phyloP scores from a whole-genome alignment of 2,113 vertebrate genomes.

The Tinamus guttatus region DNA sequence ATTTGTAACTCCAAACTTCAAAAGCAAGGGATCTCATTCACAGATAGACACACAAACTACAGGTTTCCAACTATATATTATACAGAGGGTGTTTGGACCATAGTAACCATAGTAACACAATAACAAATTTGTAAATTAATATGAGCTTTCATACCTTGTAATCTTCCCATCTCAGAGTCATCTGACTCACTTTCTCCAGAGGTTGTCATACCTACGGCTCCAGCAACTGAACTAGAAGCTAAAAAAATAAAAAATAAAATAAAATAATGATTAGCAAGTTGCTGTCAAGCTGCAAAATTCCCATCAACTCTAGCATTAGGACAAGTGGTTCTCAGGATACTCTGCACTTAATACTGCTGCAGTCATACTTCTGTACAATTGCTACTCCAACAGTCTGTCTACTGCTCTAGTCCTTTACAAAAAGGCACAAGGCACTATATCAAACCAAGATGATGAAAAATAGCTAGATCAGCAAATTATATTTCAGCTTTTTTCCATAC shows the following conservation, averaged over 20 bases:
- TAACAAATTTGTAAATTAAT: not conserved
- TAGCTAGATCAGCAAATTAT: not conserved
- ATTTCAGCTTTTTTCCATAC: not conserved
- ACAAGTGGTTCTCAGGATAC: not conserved
- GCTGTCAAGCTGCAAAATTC: not conserved
- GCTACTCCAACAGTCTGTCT: not conserved
- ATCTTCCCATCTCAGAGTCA: slow-evolving; percentile 99
- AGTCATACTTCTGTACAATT: not conserved
- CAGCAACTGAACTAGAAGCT: slow-evolving; percentile 98
- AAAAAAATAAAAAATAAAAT: not conserved
- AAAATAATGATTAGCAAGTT: not conserved
- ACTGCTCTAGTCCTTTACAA: not conserved
- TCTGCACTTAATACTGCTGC: not conserved
- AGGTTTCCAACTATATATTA: not conserved
- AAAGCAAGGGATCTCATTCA: not conserved
- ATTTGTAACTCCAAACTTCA: not conserved
- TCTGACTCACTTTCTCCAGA: slow-evolving; percentile 99
- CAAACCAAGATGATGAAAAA: not conserved
- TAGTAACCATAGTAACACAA: not conserved
- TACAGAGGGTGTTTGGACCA: not conserved
- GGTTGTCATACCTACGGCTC: slow-evolving; percentile 98
- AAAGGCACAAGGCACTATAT: not conserved
- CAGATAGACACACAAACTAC: not conserved
- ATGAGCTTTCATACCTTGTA: slow-evolving; percentile 88
- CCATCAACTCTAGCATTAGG: not conserved